A percentile compares a stretch with the other conserved stretches of the same genome.
Conservation (phyloP, 2,888 invertebrate species). For the Iselma pallidipennis region DNA sequence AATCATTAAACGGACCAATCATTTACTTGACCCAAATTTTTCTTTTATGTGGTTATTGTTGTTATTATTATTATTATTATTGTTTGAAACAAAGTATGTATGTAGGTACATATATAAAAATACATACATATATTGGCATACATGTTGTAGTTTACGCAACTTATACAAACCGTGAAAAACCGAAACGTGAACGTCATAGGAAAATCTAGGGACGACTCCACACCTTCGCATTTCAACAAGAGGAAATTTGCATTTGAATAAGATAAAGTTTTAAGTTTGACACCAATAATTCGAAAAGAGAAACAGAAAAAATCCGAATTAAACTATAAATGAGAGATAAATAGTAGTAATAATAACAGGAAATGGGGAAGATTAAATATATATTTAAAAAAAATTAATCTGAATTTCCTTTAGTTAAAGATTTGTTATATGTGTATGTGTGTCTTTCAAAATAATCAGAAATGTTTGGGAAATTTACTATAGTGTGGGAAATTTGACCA, state of each 20-base stretch:
- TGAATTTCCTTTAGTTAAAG: no score
- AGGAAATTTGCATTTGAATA: constrained; percentile 25
- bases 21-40: constrained; percentile 45
- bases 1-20: constrained; percentile 36
- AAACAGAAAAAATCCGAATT: no score
- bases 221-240: background rate
- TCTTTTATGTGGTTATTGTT: constrained; percentile 35
- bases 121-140: background rate
- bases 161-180: background rate
- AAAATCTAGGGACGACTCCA: background rate
- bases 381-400: no score
- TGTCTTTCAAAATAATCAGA: background rate
- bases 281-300: no score
- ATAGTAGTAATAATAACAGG: no score
- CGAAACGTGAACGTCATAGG: background rate
- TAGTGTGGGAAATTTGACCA: background rate
- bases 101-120: no score
- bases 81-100: background rate
- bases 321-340: background rate
- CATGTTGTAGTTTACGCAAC: background rate
- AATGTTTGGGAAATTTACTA: background rate
- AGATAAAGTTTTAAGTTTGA: constrained; percentile 27
- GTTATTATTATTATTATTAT: background rate
- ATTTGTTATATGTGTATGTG: no score
- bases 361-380: no score